Conservation (phyloP, 1,140 invertebrate genomes). For the Sinonovacula constricta region DNA sequence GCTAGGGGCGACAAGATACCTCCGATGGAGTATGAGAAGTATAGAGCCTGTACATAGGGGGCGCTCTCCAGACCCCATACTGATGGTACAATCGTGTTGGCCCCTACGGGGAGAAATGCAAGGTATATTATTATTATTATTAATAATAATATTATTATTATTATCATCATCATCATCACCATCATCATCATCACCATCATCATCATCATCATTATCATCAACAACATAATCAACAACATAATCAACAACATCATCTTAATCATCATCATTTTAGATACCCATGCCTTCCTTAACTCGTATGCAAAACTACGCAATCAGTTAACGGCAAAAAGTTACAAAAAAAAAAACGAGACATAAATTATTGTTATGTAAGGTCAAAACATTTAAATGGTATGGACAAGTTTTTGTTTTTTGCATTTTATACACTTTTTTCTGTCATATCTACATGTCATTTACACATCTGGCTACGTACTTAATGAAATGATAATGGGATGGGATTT, state of each 20-base stretch:
- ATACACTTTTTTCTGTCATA: no score
- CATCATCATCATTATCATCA: background rate
- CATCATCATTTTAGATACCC: background rate
- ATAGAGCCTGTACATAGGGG: constrained; percentile 49
- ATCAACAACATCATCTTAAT: background rate
- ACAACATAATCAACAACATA: background rate
- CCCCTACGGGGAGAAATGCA: constrained; percentile 68
- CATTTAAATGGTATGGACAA: no score
- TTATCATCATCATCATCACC: background rate
- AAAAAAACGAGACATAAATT: no score
- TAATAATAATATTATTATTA: no score
- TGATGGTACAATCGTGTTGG: constrained; percentile 77
- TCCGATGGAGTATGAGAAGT: constrained; percentile 46
- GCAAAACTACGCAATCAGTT: background rate
- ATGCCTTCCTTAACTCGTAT: background rate
- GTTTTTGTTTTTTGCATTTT: no score
- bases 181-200: no score
- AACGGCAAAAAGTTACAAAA: no score
- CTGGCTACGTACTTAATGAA: no score
- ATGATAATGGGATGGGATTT: no score
- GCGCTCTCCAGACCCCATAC: constrained; percentile 77
- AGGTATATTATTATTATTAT: no score
- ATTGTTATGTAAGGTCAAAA: no score
- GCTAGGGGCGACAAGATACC: constrained; percentile 45
- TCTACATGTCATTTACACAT: no score